Percentiles rank a stretch among this genome's conserved stretches.
Evolutionary conservation across 2,797 vertebrate genomes (phyloP).

Genomic region (Potorous gilbertii): DNA sequence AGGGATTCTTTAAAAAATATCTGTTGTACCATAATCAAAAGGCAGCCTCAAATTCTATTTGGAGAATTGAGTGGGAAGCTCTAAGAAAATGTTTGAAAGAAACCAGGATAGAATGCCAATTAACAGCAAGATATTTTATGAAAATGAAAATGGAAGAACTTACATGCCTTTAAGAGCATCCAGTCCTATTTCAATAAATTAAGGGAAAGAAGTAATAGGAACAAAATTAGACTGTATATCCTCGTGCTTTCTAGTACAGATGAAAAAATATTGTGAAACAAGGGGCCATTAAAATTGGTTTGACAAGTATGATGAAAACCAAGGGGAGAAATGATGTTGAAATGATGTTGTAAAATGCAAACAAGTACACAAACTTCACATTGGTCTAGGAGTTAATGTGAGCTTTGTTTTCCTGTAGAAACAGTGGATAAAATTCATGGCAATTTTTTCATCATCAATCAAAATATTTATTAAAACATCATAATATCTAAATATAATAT

Average conservation of each 20-base stretch:
- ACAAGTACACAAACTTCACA: conserved; percentile 7
- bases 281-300: not conserved
- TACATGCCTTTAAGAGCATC: not conserved
- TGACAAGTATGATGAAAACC: not conserved
- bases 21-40: not conserved
- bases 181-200: not conserved
- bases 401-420: not conserved
- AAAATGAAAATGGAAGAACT: not conserved
- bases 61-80: not conserved
- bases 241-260: not conserved
- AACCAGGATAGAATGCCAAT: not conserved
- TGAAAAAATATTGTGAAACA: not conserved
- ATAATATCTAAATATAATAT: too few relatives aligned
- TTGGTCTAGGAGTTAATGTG: not conserved
- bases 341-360: not conserved
- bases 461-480: not conserved
- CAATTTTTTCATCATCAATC: conserved; percentile 21
- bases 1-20: not conserved
- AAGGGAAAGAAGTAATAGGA: not conserved
- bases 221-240: not conserved
- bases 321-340: not conserved
- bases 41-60: not conserved
- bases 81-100: not conserved
- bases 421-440: not conserved
- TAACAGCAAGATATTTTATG: not conserved